phyloP scores from a whole-genome alignment of 2,113 vertebrate species.

The Picathartes gymnocephalus region DNA sequence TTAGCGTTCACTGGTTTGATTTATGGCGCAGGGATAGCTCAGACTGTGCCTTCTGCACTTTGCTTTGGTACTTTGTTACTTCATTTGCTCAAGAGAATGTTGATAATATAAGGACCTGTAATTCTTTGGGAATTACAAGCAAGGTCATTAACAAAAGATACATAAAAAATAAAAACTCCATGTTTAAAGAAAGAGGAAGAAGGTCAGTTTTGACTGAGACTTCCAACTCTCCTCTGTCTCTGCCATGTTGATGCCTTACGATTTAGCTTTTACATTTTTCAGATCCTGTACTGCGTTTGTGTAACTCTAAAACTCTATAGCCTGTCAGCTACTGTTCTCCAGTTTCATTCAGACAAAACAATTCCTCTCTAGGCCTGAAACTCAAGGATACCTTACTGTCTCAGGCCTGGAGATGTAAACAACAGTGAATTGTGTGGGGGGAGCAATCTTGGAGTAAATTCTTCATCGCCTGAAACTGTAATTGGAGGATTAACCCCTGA shows the following conservation, averaged over 20 bases:
- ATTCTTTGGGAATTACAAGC: not conserved
- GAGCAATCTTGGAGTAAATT: no score
- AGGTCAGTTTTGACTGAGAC: not conserved
- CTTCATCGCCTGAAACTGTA: no score
- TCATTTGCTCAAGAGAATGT: not conserved
- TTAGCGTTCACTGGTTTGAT: not conserved
- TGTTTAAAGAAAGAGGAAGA: not conserved
- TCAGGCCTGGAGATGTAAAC: no score
- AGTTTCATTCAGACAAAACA: no score
- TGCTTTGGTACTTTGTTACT: not conserved
- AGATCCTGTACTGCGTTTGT: no score
- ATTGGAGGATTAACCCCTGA: no score
- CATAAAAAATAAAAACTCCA: not conserved
- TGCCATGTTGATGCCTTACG: not conserved
- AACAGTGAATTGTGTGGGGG: no score
- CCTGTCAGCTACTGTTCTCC: no score
- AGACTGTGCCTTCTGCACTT: not conserved
- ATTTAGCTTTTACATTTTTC: no score
- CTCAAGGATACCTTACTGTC: no score
- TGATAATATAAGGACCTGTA: not conserved
- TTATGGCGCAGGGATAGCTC: not conserved
- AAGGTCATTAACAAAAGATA: not conserved
- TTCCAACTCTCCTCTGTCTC: not conserved
- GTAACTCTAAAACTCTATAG: no score
- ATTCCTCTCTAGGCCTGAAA: no score